Base-by-base conservation (phyloP, 2,113 vertebrate species). In the Seriola rivoliana region DNA sequence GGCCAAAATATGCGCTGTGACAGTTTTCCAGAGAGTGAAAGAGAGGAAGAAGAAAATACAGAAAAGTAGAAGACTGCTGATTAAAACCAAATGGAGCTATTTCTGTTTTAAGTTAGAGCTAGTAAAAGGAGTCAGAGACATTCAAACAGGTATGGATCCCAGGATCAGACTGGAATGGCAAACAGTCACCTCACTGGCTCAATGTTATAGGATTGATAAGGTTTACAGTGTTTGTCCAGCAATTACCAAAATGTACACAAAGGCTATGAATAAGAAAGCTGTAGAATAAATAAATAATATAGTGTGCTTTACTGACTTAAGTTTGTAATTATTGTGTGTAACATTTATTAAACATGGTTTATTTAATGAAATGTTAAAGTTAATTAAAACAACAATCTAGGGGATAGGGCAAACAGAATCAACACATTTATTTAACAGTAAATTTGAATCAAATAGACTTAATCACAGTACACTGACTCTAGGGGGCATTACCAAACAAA, bases 81-180 rank as follows among this genome's bases (percentile, higher is more conserved):
- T 91, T 89, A 44, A 91, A 93, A 90, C 80, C 88, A 93, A 93
- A 91, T 91, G 82, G 65, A 50, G 36, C 46, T 85, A 25, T 71
- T 65, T 72, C 60, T 80, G 59, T 76, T 67, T 38, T 11, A 38
- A 65, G n/a, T 58, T 68, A 60, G 19, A 59, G 32, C 57, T 36
- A 38, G 40, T 23, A 52, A 2, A 2, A 68, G 44, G 34, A 64
- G 29, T 29, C 29, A 29, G 16, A 82, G 32, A 62, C 1, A 16
- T 36, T 69, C 21, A 46, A 44, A 66, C 55, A 78, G 75, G 71
- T 68, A 48, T 54, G 46, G 34, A 34, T 42, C 12, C 52, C n/a
- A 11, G 19, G 25, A 58, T 68, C 29, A 73, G 12, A 69, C 5
- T 11, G 42, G 38, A 78, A 16, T 50, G 40, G 13, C 57, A 54